phyloP scores from a whole-genome alignment of 2,113 vertebrate genomes.

The Oryctolagus cuniculus region DNA sequence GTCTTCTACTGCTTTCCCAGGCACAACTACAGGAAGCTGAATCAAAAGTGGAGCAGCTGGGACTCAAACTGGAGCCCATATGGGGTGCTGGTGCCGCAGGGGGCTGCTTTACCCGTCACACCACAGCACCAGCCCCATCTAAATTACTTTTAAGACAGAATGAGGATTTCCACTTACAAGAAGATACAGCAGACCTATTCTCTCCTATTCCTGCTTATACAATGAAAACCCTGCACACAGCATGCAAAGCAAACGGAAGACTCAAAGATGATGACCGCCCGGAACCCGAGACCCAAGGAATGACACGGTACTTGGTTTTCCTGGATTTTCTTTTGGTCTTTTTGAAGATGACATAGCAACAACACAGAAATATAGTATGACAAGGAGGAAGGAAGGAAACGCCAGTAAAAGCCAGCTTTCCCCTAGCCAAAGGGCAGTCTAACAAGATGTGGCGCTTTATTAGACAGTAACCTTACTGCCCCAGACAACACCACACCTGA shows the following conservation, averaged over 20 bases:
- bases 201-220: background rate
- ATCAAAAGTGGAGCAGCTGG: too few relatives aligned
- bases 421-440: background rate
- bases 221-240: background rate
- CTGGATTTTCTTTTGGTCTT: background rate
- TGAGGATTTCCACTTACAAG: background rate
- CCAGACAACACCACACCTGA: background rate
- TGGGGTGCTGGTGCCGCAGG: too few relatives aligned
- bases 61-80: too few relatives aligned
- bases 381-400: background rate
- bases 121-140: too few relatives aligned
- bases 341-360: background rate
- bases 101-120: too few relatives aligned
- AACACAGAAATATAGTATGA: background rate
- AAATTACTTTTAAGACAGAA: background rate
- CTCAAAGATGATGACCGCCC: background rate
- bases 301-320: background rate
- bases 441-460: background rate
- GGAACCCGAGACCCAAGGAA: background rate
- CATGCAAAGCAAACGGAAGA: constrained; percentile 7
- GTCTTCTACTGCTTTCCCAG: too few relatives aligned
- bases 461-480: background rate
- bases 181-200: background rate
- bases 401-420: background rate
- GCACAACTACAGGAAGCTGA: too few relatives aligned